Conservation (phyloP, 1,140 invertebrate species). For the Drosophila watanabei region DNA sequence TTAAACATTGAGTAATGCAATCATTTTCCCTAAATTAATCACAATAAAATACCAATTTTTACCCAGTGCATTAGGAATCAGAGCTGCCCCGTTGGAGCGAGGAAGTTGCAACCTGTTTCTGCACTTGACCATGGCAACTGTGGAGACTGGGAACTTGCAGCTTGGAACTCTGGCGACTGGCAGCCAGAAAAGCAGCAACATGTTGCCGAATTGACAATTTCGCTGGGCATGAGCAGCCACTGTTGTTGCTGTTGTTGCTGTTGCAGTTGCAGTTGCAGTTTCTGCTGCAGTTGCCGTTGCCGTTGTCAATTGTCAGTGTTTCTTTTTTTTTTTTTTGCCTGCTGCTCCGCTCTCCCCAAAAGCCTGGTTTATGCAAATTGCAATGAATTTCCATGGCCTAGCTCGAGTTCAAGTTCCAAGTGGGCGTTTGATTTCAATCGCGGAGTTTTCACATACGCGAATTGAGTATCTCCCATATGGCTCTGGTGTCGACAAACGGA, state of each 20-base stretch:
- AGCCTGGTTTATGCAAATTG: slow-evolving; percentile 81
- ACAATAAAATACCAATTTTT: no score
- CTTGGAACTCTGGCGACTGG: slow-evolving; percentile 25
- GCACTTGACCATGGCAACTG: slow-evolving; percentile 75
- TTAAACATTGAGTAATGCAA: no score
- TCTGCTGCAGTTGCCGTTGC: slow-evolving; percentile 37
- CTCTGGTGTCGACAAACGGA: slow-evolving; percentile 69
- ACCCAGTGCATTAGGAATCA: slow-evolving; percentile 23
- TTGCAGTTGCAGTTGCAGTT: slow-evolving; percentile 33
- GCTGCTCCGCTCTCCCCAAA: slow-evolving; percentile 22
- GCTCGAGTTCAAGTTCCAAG: slow-evolving; percentile 67
- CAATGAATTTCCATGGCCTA: slow-evolving; percentile 66
- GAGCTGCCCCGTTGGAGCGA: slow-evolving; percentile 41
- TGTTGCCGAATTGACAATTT: slow-evolving; percentile 84
- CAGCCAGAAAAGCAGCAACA: slow-evolving; percentile 52
- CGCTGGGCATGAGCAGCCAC: slow-evolving; percentile 64
- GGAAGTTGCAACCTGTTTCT: slow-evolving; percentile 80
- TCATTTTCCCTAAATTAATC: no score
- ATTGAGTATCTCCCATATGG: slow-evolving; percentile 44
- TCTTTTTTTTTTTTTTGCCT: slow-evolving; percentile 11
- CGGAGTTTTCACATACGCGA: slow-evolving; percentile 65
- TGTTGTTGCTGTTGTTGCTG: slow-evolving; percentile 33
- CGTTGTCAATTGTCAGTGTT: slow-evolving; percentile 80
- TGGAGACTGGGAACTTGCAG: slow-evolving; percentile 24
- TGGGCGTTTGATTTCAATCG: slow-evolving; percentile 84